Base-by-base conservation (phyloP, 2,797 vertebrate genomes). In the Anguilla marmorata region DNA sequence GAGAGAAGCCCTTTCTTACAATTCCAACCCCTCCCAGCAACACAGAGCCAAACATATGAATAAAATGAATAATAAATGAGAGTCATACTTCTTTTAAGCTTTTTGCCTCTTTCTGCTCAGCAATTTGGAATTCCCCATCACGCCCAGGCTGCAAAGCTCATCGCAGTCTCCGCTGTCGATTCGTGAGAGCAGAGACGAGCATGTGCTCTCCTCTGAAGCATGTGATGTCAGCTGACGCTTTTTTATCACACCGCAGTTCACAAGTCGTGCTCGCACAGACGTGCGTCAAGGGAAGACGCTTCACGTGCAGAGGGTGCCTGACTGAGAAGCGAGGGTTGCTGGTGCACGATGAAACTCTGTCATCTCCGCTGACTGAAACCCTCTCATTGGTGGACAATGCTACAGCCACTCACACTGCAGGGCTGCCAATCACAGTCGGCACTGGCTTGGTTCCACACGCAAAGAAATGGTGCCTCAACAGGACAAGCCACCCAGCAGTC, bases 1-100 rank as follows among this genome's bases (percentile, higher is more conserved):
- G 19, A 45, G 82, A 19, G 52, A 48, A 63, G 60, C 79, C 87
- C 82, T 52, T 72, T 90, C 14, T 85, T 86, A 91, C 74, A 91
- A 86, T 91, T 88, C 66, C 56, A 76, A 48, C 24, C n/a, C 63
- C n/a, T 69, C 63, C 74, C 9, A 11, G 21, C 45, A 9, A 24
- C 80, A 52, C 80, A 21, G 79, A 48, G 41, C 45, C 45, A 54
- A 30, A 50, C 63, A 69, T 69, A 27, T n/a, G 30, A 24, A 19
- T 79, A 21, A 79, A 79, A 79, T 79, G 74, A 41, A 79, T 79
- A 21, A 79, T 79, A 16, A 45, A 79, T 79, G 33, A 33, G 11
- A 79, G 74, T 45, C 74, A 79, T 45, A 72, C 69, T 33, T 30
- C 11, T 72, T 79, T 37, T 19, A 41, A 41, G 24, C 63, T 69